Conservation (phyloP, 2,888 invertebrate genomes). For the Osmoderma eremita region DNA sequence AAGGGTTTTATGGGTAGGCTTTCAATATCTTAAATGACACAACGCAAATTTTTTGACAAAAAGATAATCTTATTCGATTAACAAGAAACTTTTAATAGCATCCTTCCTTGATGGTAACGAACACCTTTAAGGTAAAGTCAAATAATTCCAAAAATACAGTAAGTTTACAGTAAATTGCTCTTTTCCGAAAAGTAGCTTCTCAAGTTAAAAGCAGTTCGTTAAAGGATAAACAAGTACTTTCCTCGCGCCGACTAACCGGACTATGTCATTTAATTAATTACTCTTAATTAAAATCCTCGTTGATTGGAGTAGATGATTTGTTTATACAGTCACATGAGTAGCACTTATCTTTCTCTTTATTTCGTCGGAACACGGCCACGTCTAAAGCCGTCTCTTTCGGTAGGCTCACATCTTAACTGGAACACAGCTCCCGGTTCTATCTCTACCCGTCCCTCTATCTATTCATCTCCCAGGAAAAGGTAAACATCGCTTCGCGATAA, state of each 20-base stretch:
- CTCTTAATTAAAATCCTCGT: constrained; percentile 59
- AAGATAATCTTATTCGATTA: too few species aligned
- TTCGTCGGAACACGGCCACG: constrained; percentile 1
- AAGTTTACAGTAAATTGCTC: constrained; percentile 6
- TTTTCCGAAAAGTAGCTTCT: constrained; percentile 1
- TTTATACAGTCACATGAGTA: constrained; percentile 54
- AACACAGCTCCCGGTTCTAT: constrained; percentile 37
- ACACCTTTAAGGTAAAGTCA: too few species aligned
- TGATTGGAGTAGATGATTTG: constrained; percentile 60
- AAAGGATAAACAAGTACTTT: constrained; percentile 29
- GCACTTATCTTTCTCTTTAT: constrained; percentile 37
- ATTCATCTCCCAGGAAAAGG: constrained; percentile 53
- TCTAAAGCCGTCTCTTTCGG: constrained; percentile 30
- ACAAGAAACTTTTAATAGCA: too few species aligned
- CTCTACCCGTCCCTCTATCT: constrained; percentile 29
- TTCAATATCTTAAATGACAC: too few species aligned
- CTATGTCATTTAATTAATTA: constrained; percentile 60
- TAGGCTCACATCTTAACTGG: constrained; percentile 16
- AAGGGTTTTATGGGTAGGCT: too few species aligned
- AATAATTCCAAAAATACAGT: too few species aligned
- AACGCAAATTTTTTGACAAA: too few species aligned
- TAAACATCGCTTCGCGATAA: constrained; percentile 60
- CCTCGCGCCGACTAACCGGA: constrained; percentile 49
- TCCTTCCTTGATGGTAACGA: too few species aligned
- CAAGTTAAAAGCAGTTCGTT: neutral